Base-by-base conservation (phyloP, 2,113 vertebrate species). In the Murina feae region DNA sequence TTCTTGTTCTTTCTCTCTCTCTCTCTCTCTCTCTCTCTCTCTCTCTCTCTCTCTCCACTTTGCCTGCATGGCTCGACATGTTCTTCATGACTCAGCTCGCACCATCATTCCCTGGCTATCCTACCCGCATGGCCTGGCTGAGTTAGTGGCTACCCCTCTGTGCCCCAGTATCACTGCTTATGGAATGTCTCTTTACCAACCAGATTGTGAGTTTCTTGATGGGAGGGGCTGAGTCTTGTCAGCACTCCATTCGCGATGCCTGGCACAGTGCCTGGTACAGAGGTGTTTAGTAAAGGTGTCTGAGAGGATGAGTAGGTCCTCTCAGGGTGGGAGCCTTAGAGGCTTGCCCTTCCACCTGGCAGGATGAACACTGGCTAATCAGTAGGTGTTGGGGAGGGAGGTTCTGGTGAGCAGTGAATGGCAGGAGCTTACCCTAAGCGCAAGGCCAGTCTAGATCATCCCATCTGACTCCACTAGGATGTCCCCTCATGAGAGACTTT, bases 41-140 rank as follows among this genome's bases (percentile, higher is more conserved):
- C 23, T 13, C 13, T n/a, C 30, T 44, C 10, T 53, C 32, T 65
- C 20, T 39, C 23, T 42, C 60, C 4, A 16, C n/a, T 90, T 35
- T 25, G 13, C 21, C 66, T 30, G 1, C 39, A 42, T 63, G 35
- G 14, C 53, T 68, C 10, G 69, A 2, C 65, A 1, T 37, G 25
- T 35, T 74, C 47, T 49, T 78, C n/a, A 58, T 8, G 13, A 89
- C 49, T 86, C 86, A 28, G 16, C 32, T 55, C 60, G 75, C 42
- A 75, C 53, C 49, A 21, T 25, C 14, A 65, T 37, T 58, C 39
- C 58, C 39, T 16, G 20, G 21, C 44, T 12, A 42, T 7, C n/a
- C 55, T 28, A 1, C 37, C 28, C 35, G 9, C 1, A 14, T 12
- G 18, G 8, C n/a, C 4, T 0, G 0, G 25, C 74, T 23, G 18